Evolutionary conservation across 2,113 vertebrate species (phyloP).

Genomic region (Vireo altiloquus): DNA sequence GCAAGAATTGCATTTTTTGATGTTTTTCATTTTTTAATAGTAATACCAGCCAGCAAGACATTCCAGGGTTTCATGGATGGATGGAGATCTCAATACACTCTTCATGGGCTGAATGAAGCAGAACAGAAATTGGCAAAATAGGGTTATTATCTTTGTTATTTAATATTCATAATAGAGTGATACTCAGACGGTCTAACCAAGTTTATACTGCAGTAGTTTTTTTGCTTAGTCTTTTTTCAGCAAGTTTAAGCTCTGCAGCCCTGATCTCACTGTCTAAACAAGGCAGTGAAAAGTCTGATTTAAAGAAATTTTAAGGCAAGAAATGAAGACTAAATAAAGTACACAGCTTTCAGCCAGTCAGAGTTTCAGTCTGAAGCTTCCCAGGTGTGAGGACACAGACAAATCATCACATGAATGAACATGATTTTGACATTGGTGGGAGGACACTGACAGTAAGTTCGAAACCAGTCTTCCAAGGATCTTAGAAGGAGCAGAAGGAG

Average conservation of each 20-base stretch:
- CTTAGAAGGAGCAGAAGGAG: conserved; percentile 15
- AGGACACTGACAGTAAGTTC: background rate
- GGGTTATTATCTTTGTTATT: conserved; percentile 16
- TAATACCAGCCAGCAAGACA: background rate
- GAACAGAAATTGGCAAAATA: conserved; percentile 17
- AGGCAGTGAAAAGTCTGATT: background rate
- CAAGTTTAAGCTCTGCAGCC: background rate
- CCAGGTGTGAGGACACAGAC: background rate
- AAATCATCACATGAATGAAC: background rate
- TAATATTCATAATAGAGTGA: conserved; percentile 7
- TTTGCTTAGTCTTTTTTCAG: background rate
- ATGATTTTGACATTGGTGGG: background rate
- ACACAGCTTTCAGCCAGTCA: background rate
- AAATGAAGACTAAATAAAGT: background rate
- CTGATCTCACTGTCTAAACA: background rate
- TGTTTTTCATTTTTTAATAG: background rate
- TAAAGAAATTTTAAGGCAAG: background rate
- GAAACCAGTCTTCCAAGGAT: background rate
- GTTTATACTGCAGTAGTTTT: background rate
- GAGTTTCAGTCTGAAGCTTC: background rate
- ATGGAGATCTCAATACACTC: background rate
- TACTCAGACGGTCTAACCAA: background rate
- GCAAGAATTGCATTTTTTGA: background rate
- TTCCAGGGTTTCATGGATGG: background rate
- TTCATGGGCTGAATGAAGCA: conserved; percentile 11